Evolutionary conservation across 2,797 vertebrate species (phyloP), one percentile per base, ranked within the genome.

Genomic region (Poeciliopsis infans): DNA sequence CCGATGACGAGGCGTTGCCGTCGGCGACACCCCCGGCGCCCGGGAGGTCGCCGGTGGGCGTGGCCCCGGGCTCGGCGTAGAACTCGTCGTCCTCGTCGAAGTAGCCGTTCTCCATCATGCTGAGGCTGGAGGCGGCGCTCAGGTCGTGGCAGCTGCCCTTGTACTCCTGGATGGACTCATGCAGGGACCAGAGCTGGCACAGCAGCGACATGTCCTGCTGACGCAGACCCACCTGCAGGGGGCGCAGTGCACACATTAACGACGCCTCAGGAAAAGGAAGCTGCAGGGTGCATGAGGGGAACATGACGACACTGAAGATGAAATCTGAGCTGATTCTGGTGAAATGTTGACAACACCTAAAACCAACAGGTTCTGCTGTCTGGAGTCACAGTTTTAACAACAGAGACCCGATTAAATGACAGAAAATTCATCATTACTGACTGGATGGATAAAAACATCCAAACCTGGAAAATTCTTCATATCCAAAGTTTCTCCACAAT

Each of bases 131-230:
- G 57, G 96, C 97, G 25, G 97, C 97, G 86, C 94, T 95, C 78
- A 96, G 92, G 90, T 96, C 96, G 86, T 98, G 98, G 93, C 98
- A 99, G 66, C 97, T 97, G 75, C 98, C 98, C 94, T 99, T 99
- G 91, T 98, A 99, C 89, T 99, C 98, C 93, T 99, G 98, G 92
- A 99, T 99, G 2, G 98, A 99, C 91, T 99, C 98, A 2, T 99
- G 97, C 6, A 99, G 96, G 8, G 98, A 98, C 96, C 98, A 99
- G 31, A 99, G 97, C 91, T 99, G 98, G 93, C 98, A 99, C 79
- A 99, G 95, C 90, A 99, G 84, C 0, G 98, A 99, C 98, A 99
- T 99, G 94, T 99, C 98, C 93, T 99, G 97, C 93, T 99, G 98
- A 53, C 98, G 97, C 85, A 99, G 92, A 13, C 98, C 98, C 91